These are phyloP conservation scores for Nicator chloris DNA, from an alignment of 2,113 vertebrate genomes.

Conservation along the genomic window DNA sequence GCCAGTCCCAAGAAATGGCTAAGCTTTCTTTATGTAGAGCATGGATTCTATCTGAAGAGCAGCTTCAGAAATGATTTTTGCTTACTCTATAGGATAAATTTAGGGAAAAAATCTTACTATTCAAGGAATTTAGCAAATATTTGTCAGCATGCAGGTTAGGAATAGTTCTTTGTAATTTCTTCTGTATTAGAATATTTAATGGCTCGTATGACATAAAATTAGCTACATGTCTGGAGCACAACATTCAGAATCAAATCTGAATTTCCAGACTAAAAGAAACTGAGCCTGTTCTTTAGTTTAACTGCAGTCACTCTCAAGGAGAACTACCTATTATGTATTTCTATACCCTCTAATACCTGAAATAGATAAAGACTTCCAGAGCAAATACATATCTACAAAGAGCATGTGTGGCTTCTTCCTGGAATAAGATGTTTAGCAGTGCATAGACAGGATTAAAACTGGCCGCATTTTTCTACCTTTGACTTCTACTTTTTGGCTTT, in stretches of 20 bases:
- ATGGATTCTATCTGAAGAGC: neutral
- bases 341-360: neutral
- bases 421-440: neutral
- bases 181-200: neutral
- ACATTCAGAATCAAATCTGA: neutral
- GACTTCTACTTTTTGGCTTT: neutral
- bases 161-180: neutral
- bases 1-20: neutral
- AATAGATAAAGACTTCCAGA: neutral
- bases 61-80: neutral
- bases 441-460: neutral
- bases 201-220: neutral
- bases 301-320: neutral
- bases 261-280: neutral
- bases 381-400: neutral
- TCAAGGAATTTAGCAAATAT: neutral
- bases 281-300: neutral
- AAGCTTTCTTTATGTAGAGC: neutral
- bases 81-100: neutral
- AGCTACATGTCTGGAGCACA: neutral
- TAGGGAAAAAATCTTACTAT: neutral
- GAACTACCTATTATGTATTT: neutral
- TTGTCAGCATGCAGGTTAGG: neutral
- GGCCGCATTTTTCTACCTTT: neutral
- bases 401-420: neutral